Evolutionary conservation across 1,140 invertebrate species (phyloP), one percentile per base, ranked within the genome.

Genomic region (Tetraneura akinire): DNA sequence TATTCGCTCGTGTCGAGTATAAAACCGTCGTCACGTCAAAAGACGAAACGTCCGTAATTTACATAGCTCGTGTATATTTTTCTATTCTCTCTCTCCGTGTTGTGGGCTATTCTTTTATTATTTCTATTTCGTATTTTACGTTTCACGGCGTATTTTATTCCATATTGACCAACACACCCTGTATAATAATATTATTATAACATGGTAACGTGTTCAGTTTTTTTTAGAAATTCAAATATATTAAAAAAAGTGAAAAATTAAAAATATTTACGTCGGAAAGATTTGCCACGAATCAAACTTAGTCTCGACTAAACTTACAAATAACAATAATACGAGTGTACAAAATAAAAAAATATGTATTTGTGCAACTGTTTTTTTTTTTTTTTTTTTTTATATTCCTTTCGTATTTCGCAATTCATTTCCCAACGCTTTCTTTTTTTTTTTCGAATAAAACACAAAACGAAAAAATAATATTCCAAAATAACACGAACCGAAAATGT

Each of bases 11-110:
- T 45, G 11, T 23, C 64, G 37, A 5, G n/a, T 6, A 68, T n/a
- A n/a, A n/a, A 37, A 45, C 64, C 64, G 42, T 68, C n/a, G 64
- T 68, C 64, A 68, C 64, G 37, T 45, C 64, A 68, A 21, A 42
- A 68, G 18, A 45, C 32, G 45, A 68, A 68, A 42, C 64, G n/a
- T 26, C 64, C 11, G 18, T 1, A 45, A 68, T 68, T 68, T 68
- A 45, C 64, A 68, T 68, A 68, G 42, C 32, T 11, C 29, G 37
- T 64, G 62, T 37, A 64, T 37, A 37, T 13, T 18, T 64, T 4
- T 37, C 32, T 37, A 8, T 4, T 37, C 32, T 3, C 32, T 3
- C 3, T 37, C 32, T 3, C 32, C 3, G 32, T 37, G 8, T 37
- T 8, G 32, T 8, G 32, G 8, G 3, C 32, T 8, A 37, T 37